These are phyloP conservation scores for Austrolebias charrua DNA, from an alignment of 2,797 vertebrate species.

Conservation along the genomic window DNA sequence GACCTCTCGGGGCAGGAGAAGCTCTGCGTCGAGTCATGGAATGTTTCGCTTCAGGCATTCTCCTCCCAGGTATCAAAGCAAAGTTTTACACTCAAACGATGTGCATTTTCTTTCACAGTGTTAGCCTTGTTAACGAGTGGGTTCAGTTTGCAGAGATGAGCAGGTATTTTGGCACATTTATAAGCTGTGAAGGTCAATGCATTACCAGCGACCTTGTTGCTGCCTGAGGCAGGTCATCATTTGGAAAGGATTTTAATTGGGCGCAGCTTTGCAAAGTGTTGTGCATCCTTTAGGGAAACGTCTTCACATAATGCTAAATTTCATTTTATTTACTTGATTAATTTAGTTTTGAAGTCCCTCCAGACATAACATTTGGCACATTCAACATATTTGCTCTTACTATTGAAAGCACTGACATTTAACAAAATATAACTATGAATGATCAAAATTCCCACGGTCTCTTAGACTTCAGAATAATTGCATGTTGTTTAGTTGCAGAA, in stretches of 20 bases:
- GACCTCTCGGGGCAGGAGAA: constrained; percentile 95
- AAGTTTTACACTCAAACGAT: background rate
- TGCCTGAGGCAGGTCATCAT: constrained; percentile 38
- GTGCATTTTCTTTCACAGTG: background rate
- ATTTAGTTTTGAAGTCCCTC: constrained; percentile 1
- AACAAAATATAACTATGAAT: background rate
- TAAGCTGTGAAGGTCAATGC: constrained; percentile 22
- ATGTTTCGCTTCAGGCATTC: constrained; percentile 96
- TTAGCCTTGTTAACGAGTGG: constrained; percentile 1
- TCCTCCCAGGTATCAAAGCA: constrained; percentile 87
- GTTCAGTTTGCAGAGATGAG: constrained; percentile 12
- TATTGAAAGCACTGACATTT: constrained; percentile 2
- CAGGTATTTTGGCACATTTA: constrained; percentile 21
- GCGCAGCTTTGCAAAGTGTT: constrained; percentile 23
- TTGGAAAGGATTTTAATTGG: constrained; percentile 39
- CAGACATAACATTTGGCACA: background rate
- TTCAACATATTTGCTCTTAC: background rate
- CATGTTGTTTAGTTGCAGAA: constrained; percentile 12
- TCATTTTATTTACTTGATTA: constrained; percentile 5
- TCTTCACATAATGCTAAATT: constrained; percentile 6
- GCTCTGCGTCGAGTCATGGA: constrained; percentile 97
- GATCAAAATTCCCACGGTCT: background rate
- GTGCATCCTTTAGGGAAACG: background rate
- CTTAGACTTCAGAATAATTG: constrained; percentile 24
- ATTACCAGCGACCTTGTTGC: constrained; percentile 34